Conservation (phyloP, 2,888 invertebrate species). For the Leistus spinibarbis region DNA sequence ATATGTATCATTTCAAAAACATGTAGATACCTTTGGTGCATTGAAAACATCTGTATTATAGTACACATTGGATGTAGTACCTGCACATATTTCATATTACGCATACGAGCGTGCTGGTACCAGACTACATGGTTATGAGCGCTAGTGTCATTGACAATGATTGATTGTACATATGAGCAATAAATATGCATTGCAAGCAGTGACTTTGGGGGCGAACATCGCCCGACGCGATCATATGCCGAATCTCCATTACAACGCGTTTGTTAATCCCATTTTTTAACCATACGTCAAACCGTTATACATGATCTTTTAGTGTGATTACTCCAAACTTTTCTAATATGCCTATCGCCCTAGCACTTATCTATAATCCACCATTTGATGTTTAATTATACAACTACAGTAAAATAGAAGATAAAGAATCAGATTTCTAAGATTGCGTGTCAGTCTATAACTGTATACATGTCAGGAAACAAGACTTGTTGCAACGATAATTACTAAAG, state of each 20-base stretch:
- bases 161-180: constrained; percentile 7
- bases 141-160: constrained; percentile 25
- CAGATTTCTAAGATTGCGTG: neutral
- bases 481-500: neutral
- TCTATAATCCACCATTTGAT: neutral
- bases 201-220: neutral
- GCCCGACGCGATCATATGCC: neutral
- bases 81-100: constrained; percentile 23
- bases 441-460: neutral
- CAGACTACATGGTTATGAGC: neutral
- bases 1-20: neutral
- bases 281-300: neutral
- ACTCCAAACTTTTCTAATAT: neutral
- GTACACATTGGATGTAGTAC: neutral
- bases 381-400: too few relatives aligned
- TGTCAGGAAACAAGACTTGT: neutral
- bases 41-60: neutral
- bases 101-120: neutral
- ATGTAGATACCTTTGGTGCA: neutral
- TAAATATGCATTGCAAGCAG: neutral
- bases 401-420: neutral
- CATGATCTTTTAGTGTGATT: neutral
- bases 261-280: neutral
- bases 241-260: neutral
- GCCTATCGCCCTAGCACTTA: neutral